Evolutionary conservation across 1,140 invertebrate species (phyloP).

Genomic region (Bombus balteatus): DNA sequence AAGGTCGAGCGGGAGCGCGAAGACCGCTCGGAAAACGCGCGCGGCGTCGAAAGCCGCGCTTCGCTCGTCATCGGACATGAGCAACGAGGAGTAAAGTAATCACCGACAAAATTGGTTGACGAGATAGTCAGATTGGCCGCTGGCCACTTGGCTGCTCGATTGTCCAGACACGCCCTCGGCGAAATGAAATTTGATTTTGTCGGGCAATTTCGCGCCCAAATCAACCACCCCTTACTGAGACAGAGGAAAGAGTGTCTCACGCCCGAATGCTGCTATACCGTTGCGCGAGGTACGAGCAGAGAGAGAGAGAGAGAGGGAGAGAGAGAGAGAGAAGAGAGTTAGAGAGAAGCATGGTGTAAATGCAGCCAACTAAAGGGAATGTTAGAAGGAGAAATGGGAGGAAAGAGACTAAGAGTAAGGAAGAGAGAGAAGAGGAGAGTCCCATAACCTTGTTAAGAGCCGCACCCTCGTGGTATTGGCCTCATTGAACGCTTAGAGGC

Average conservation of each 20-base stretch:
- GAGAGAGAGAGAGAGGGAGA: not conserved
- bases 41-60: constrained; percentile 4
- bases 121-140: constrained; percentile 79
- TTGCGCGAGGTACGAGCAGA: not conserved
- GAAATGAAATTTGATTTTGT: constrained; percentile 83
- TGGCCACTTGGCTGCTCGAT: constrained; percentile 81
- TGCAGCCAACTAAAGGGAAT: not conserved
- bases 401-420: constrained; percentile 15
- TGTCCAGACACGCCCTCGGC: constrained; percentile 82
- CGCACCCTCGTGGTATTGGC: constrained; percentile 77
- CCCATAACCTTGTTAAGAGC: constrained; percentile 78
- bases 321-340: not conserved
- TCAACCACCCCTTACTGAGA: constrained; percentile 70
- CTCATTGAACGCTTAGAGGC: constrained; percentile 74
- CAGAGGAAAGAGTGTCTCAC: constrained; percentile 25
- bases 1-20: not conserved
- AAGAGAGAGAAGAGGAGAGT: constrained; percentile 41
- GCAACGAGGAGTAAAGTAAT: constrained; percentile 74
- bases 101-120: constrained; percentile 80
- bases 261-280: constrained; percentile 2
- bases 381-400: constrained; percentile 8
- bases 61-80: not conserved
- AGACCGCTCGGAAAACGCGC: constrained; percentile 22
- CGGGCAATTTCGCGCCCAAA: constrained; percentile 82
- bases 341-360: not conserved